Base-by-base conservation (phyloP, 2,113 vertebrate genomes). In the Aythya baeri region DNA sequence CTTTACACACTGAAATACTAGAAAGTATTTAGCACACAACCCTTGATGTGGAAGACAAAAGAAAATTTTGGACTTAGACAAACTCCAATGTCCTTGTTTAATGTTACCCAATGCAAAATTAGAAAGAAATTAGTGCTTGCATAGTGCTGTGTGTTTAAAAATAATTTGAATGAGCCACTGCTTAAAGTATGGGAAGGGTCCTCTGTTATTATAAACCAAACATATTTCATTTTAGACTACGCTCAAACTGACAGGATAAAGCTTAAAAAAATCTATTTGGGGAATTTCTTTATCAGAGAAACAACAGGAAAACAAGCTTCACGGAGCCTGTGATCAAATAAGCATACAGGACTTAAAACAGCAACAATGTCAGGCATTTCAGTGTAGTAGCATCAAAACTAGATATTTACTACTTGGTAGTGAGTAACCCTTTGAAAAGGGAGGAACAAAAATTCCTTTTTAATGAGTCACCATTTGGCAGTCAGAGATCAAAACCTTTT, bases 391-490 rank as follows among this genome's bases (percentile, higher is more conserved):
- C 92, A 97, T 91, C 96, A 96, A 92, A 96, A 97, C 79, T 87
- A 86, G 95, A 75, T 96, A 94, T 89, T 95, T 97, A 93, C 86
- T 93, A 49, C 89, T 94, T 86, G 75, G 88, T 86, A 94, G 79
- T 82, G 91, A 97, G 83, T 91, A 96, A 92, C 88, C 50, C 83
- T 96, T 95, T 83, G 70, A 89, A 90, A 97, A 90, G 89, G 91
- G 80, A 95, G 88, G 89, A 96, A 92, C 77, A 94, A 89, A 97
- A 96, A 97, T 97, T 97, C 94, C 81, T 91, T 91, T 95, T 92
- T 82, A 86, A 95, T 97, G 96, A 98, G 92, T 97, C 97, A 97
- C 67, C 87, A n/a, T 91, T 96, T 97, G 96, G 92, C 89, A 96
- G 76, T 59, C 93, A 93, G 88, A 95, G 93, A 97, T 93, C 85